Evolutionary conservation across 30 jellyfish, hydroid and myxozoan species (phyloP).

Genomic region (Catostylus mosaicus): DNA sequence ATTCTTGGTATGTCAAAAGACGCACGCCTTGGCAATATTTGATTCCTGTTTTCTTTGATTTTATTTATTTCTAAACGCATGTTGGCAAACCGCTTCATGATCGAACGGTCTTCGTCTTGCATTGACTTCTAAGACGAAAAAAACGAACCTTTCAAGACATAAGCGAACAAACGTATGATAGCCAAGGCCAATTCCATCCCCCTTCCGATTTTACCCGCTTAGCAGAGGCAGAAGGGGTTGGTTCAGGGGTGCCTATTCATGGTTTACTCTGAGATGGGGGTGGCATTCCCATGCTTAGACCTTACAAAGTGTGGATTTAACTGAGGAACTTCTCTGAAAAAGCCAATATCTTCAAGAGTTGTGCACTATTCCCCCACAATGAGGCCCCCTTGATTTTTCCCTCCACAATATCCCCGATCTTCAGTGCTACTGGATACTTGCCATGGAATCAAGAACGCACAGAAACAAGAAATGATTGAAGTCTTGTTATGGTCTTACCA

Average conservation of each 20-base stretch:
- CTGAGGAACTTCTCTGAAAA: too few relatives aligned
- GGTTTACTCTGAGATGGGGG: too few relatives aligned
- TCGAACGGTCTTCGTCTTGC: conserved; percentile 39
- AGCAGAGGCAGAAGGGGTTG: too few relatives aligned
- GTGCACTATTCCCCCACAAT: not conserved
- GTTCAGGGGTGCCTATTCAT: too few relatives aligned
- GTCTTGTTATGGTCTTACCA: conserved; percentile 20
- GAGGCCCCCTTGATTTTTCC: not conserved
- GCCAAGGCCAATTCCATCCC: not conserved
- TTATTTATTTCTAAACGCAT: conserved; percentile 37
- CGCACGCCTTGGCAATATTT: conserved; percentile 18
- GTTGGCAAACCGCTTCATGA: conserved; percentile 37
- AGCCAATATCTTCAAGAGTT: not conserved
- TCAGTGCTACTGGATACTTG: not conserved
- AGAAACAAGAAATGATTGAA: not conserved
- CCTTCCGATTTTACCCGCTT: not conserved
- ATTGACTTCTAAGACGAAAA: conserved; percentile 6
- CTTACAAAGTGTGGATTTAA: too few relatives aligned
- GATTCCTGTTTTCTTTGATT: conserved; percentile 14
- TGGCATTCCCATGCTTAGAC: too few relatives aligned
- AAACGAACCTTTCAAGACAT: not conserved
- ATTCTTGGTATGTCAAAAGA: conserved; percentile 43
- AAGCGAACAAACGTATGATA: not conserved
- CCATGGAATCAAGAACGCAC: not conserved
- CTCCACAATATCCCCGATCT: not conserved